These are phyloP conservation scores for Poecile montanus DNA, from an alignment of 2,797 vertebrate species.

Conservation along the genomic window DNA sequence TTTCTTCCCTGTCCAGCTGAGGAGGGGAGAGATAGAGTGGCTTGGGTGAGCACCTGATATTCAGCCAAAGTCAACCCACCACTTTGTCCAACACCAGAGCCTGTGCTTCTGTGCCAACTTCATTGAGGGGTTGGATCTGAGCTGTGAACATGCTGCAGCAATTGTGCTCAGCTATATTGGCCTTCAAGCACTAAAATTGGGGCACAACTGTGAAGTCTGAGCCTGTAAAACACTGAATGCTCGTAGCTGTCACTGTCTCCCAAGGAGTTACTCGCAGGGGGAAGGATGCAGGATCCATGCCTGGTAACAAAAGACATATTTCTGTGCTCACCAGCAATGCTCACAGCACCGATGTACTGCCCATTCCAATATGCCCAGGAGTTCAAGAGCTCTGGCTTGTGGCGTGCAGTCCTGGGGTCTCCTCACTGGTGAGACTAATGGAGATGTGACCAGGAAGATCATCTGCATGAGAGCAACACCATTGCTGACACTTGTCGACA, in stretches of 20 bases:
- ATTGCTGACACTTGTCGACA: neutral
- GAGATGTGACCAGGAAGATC: neutral
- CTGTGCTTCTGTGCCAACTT: neutral
- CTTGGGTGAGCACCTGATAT: neutral
- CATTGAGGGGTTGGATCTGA: fast-evolving
- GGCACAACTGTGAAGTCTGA: neutral
- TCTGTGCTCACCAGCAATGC: neutral
- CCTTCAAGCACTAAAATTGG: neutral
- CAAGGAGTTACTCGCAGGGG: neutral
- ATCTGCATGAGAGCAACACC: neutral
- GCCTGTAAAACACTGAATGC: neutral
- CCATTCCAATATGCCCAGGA: neutral
- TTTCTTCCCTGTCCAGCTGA: neutral
- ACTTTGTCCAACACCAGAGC: fast-evolving
- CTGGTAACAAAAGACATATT: neutral
- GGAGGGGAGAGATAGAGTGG: neutral
- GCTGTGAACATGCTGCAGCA: neutral
- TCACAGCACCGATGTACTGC: neutral
- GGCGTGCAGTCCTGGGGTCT: neutral
- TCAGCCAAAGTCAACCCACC: neutral
- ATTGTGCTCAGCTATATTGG: fast-evolving
- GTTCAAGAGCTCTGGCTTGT: neutral
- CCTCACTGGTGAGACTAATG: neutral
- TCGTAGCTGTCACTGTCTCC: neutral
- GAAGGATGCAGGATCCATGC: neutral